A percentile compares a stretch with the other conserved stretches of the same genome.
Conservation (phyloP, 2,113 vertebrate genomes). For the Piprites chloris region DNA sequence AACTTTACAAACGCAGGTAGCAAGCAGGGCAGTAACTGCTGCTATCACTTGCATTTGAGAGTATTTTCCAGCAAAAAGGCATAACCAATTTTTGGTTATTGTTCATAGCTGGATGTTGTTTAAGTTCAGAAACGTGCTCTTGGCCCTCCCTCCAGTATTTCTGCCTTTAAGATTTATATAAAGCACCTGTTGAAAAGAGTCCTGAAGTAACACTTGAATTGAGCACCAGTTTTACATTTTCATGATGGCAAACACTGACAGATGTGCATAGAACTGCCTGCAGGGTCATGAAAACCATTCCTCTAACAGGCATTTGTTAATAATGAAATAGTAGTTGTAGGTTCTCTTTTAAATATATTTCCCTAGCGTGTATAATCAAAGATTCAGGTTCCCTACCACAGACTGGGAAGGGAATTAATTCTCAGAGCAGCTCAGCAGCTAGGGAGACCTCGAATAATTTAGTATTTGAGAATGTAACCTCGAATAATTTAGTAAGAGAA, state of each 20-base stretch:
- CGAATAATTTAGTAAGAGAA: neutral
- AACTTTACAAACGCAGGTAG: neutral
- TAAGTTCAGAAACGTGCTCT: neutral
- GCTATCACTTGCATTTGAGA: neutral
- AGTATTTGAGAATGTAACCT: neutral
- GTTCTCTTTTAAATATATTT: neutral
- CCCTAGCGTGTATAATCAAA: neutral
- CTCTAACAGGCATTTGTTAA: neutral
- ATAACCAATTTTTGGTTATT: neutral
- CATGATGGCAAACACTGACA: neutral
- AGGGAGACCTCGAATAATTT: neutral
- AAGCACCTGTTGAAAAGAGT: neutral
- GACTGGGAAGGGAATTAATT: neutral
- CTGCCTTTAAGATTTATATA: neutral
- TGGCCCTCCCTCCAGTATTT: neutral
- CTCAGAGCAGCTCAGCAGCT: neutral
- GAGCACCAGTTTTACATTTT: neutral
- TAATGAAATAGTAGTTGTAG: neutral
- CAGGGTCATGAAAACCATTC: neutral
- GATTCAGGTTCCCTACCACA: neutral
- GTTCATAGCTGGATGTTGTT: neutral
- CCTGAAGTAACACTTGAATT: neutral
- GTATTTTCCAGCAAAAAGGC: neutral
- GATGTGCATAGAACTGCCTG: neutral
- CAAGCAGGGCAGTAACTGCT: neutral